These are phyloP conservation scores for Nestor notabilis DNA, from an alignment of 2,113 vertebrate genomes.

Conservation along the genomic window DNA sequence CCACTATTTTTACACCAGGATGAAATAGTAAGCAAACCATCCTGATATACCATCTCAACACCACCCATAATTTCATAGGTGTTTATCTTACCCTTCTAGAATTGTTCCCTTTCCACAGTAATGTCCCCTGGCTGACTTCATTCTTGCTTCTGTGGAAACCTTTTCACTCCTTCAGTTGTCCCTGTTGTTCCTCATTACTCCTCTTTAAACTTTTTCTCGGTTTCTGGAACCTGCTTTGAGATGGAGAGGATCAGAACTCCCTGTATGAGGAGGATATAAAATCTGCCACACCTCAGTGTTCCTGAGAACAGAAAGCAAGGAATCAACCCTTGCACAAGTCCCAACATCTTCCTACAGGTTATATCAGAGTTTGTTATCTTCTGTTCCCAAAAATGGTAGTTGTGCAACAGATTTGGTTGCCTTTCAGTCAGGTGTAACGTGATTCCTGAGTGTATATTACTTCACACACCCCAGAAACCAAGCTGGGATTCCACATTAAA, in stretches of 20 bases:
- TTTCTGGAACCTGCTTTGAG: neutral
- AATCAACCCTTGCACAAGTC: neutral
- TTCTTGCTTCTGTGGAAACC: neutral
- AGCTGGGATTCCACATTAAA: neutral
- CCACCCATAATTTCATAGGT: neutral
- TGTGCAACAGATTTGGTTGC: constrained; percentile 43
- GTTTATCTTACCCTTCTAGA: neutral
- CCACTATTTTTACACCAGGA: neutral
- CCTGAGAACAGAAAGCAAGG: neutral
- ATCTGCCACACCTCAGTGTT: neutral
- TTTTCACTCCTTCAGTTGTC: neutral
- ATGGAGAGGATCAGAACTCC: neutral
- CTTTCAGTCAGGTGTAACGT: constrained; percentile 6
- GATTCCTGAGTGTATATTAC: constrained; percentile 28
- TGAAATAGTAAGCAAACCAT: neutral
- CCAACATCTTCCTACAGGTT: neutral
- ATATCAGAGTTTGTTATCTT: constrained; percentile 19
- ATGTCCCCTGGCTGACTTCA: neutral
- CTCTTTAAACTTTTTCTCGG: neutral
- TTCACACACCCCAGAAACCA: constrained; percentile 45
- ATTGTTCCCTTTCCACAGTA: neutral
- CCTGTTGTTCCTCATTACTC: neutral
- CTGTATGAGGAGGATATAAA: neutral
- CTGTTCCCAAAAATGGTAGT: neutral
- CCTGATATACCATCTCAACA: neutral